Evolutionary conservation across 2,797 vertebrate species (phyloP), one percentile per base, ranked within the genome.

Genomic region (Philypnodon macrostomus): DNA sequence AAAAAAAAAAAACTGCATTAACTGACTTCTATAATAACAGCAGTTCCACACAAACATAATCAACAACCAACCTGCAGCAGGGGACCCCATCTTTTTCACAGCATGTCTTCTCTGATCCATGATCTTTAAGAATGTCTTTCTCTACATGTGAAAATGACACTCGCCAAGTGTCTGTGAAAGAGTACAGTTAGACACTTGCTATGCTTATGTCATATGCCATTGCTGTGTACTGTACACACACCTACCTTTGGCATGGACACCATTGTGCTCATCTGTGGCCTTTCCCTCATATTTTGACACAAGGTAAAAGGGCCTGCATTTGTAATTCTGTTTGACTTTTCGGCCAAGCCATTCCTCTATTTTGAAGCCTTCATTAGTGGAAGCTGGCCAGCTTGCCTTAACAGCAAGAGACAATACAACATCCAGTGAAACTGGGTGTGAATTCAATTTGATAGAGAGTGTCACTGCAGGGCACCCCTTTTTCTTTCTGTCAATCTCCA

Each of bases 391-490:
- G 52, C 67, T 84, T 5, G 68, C 45, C 24, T 12, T 31, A 21
- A 84, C 81, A 48, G 87, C 7, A 60, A 97, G 64, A 49, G 90
- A 80, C 58, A 94, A 81, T 49, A 92, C 92, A 42, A 96, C 71
- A 50, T 97, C 94, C 48, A 97, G 80, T 0, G 89, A 91, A 81
- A 96, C 91, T 4, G 12, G 4, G 12, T 41, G 24, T 5, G 60
- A 14, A 7, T 48, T 9, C 1, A 17, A 15, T 26, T 0, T 0
- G 6, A 27, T 68, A 67, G 87, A 85, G 13, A 70, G 44, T 4
- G 93, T 96, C 66, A 96, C 90, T 31, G 93, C 93, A 37, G 94
- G 93, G 35, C 92, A 89, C 16, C 88, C 86, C 23, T 0, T 8
- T 62, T 80, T 91, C 53, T 80, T 90, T 31, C 1, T 88, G 14